Conservation (phyloP, 2,888 invertebrate species). For the Nymphalis polychloros region DNA sequence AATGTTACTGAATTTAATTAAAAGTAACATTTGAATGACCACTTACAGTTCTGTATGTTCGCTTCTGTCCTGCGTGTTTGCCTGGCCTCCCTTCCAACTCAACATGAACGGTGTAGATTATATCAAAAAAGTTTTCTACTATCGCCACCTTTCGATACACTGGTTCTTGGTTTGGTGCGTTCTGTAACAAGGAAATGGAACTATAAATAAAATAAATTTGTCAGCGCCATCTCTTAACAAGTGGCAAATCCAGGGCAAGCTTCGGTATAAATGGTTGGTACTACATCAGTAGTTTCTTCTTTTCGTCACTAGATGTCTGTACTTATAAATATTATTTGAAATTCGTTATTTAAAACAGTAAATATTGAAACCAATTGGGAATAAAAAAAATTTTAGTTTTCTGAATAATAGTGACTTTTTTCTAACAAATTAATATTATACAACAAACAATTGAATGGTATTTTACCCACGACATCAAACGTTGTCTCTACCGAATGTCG, state of each 20-base stretch:
- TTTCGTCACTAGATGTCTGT: conserved; percentile 43
- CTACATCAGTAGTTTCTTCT: conserved; percentile 31
- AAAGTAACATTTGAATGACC: conserved; percentile 4
- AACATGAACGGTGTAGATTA: conserved; percentile 97
- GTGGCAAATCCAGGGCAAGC: not conserved
- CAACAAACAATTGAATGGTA: not conserved
- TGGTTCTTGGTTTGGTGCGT: conserved; percentile 85
- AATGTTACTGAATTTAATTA: not conserved
- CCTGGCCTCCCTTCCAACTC: conserved; percentile 95
- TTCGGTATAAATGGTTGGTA: too few relatives aligned
- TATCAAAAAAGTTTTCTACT: conserved; percentile 98
- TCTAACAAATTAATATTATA: not conserved
- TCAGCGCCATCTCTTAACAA: conserved; percentile 47
- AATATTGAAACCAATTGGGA: not conserved
- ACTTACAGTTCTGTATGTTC: conserved; percentile 97
- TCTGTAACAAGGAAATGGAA: conserved; percentile 80
- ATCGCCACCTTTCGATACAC: conserved; percentile 96
- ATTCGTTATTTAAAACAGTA: too few relatives aligned
- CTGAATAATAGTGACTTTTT: not conserved
- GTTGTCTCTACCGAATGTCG: not conserved
- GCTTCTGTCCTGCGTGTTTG: conserved; percentile 98
- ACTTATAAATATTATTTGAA: not conserved
- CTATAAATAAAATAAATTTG: not conserved
- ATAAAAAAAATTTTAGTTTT: too few relatives aligned
- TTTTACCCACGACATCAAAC: not conserved